phyloP scores from a whole-genome alignment of 2,797 vertebrate genomes.

The Pangasius sanitwongsei region DNA sequence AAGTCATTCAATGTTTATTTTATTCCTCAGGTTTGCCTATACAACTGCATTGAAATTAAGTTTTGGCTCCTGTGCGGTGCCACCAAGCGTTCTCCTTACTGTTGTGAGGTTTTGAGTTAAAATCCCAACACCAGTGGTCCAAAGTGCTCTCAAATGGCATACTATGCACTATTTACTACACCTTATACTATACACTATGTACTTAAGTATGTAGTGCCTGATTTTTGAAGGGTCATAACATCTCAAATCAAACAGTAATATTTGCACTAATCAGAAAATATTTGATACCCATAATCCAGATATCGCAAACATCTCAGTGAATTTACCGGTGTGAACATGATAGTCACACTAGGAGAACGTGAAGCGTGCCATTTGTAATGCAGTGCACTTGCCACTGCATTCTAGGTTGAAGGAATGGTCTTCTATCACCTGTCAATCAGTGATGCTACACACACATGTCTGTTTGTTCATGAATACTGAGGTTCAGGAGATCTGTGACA shows the following conservation, averaged over 20 bases:
- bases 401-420: neutral
- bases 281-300: neutral
- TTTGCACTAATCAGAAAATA: neutral
- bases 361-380: neutral
- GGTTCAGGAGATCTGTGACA: neutral
- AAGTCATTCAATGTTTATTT: neutral
- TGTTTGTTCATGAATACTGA: neutral
- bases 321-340: neutral
- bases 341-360: neutral
- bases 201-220: neutral
- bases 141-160: neutral
- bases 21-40: conserved; percentile 1
- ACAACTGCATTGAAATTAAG: neutral
- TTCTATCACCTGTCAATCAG: neutral
- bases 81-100: neutral
- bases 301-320: neutral
- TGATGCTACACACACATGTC: neutral
- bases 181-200: neutral
- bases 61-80: neutral
- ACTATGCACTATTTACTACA: neutral
- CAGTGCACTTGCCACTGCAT: neutral
- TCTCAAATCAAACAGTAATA: neutral
- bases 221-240: neutral
- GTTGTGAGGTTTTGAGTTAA: neutral
- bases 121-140: neutral